Base-by-base conservation (phyloP, 2,797 vertebrate genomes). In the Poecile montanus region DNA sequence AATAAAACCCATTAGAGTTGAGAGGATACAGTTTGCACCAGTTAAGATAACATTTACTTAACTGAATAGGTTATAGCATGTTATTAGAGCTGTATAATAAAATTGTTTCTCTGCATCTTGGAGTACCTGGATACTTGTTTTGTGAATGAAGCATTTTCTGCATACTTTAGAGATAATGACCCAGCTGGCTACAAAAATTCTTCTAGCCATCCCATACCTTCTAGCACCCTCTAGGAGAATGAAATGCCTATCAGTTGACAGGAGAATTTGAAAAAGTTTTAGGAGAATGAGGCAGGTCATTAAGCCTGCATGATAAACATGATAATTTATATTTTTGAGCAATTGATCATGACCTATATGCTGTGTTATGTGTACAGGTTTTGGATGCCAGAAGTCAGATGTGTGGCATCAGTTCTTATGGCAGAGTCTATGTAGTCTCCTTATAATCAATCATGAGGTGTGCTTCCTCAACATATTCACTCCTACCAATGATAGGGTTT, bases 11-110 rank as follows among this genome's bases (percentile, higher is more conserved):
- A 3, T 32, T 68, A 56, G 18, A 16, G 25, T 61, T 68, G 19
- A 94, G 38, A 92, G 14, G 42, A 51, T 79, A 65, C 13, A 34
- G 30, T 65, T 76, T 79, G 8, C 16, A 50, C 18, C 57, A 60
- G 45, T 71, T 83, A 91, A 86, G 48, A 54, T 85, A 89, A 70
- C 6, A 38, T 62, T 57, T 54, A 58, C 53, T 74, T 80, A 79
- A 85, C 10, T 62, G 26, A 34, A 51, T 17, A 76, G 7, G 21
- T 67, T 60, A 56, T 15, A 80, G 11, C 25, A 71, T 1, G 3
- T 30, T 77, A 53, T 29, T 58, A 56, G 3, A 71, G 34, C 16
- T 56, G 4, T 23, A 50, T 34, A 77, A 91, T 51, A 76, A 61
- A 34, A 36, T 50, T 50, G 10, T 48, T 93, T 68, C 14, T 16